Evolutionary conservation across 2,113 vertebrate species (phyloP).

Genomic region (Notiomystis cincta): DNA sequence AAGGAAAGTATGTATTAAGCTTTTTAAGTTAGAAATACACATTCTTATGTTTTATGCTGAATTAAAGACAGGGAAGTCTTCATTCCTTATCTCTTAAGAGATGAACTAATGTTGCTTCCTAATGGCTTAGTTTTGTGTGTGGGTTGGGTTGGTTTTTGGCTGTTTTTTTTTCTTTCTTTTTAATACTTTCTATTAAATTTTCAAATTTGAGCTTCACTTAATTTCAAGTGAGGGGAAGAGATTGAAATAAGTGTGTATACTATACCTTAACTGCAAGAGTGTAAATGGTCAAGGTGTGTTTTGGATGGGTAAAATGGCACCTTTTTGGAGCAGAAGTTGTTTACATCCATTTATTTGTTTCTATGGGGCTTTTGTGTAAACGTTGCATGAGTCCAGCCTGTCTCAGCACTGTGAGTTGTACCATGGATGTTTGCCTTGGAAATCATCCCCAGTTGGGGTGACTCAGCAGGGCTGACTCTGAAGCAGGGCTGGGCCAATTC

Average conservation of each 20-base stretch:
- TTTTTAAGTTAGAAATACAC: background rate
- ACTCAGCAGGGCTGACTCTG: background rate
- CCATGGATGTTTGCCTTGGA: background rate
- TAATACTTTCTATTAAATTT: background rate
- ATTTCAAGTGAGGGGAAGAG: background rate
- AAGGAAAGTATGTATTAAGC: background rate
- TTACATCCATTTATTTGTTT: background rate
- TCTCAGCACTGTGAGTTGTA: background rate
- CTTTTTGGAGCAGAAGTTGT: background rate
- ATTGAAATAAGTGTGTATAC: background rate
- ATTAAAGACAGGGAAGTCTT: background rate
- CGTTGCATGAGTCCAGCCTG: background rate
- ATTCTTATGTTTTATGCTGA: background rate
- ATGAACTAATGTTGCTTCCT: background rate
- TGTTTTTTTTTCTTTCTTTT: background rate
- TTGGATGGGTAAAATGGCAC: background rate
- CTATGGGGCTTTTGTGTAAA: background rate
- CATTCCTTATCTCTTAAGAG: background rate
- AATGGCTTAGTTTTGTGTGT: background rate
- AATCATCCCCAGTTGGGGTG: background rate
- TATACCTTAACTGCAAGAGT: background rate
- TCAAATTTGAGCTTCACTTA: background rate
- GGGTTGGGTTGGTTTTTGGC: background rate
- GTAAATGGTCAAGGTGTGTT: rapidly evolving
- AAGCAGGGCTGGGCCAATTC: background rate